These are phyloP conservation scores for Crematogaster levior DNA, from an alignment of 2,888 invertebrate genomes.

Conservation along the genomic window DNA sequence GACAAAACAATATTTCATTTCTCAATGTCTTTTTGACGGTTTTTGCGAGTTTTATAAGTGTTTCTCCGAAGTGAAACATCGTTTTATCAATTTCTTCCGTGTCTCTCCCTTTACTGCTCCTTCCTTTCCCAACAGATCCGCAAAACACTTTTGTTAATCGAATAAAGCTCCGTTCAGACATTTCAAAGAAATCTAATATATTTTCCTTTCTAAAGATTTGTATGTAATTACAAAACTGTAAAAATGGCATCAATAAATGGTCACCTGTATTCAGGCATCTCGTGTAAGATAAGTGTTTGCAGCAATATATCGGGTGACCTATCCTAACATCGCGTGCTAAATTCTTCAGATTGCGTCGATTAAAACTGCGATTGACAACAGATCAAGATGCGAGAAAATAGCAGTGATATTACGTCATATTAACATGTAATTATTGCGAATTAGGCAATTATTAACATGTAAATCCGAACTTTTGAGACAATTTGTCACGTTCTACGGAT, in stretches of 20 bases:
- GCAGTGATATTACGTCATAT: conserved; percentile 9
- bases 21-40: conserved; percentile 17
- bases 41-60: conserved; percentile 30
- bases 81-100: conserved; percentile 2
- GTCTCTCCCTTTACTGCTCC: background rate
- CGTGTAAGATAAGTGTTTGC: background rate
- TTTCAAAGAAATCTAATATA: background rate
- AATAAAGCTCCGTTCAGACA: background rate
- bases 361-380: background rate
- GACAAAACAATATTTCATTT: conserved; percentile 30
- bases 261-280: background rate
- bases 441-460: too few species aligned
- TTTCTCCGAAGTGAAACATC: conserved; percentile 25
- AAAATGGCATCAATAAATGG: background rate
- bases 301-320: background rate
- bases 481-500: conserved; percentile 31
- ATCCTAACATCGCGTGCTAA: background rate
- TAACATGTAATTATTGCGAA: too few species aligned
- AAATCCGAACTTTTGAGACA: background rate
- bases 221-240: background rate
- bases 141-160: background rate
- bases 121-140: too few species aligned
- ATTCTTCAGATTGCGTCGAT: background rate
- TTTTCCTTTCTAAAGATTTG: background rate
- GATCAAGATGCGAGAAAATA: background rate